phyloP scores from a whole-genome alignment of 2,797 vertebrate species.

The Peromyscus nudipes region DNA sequence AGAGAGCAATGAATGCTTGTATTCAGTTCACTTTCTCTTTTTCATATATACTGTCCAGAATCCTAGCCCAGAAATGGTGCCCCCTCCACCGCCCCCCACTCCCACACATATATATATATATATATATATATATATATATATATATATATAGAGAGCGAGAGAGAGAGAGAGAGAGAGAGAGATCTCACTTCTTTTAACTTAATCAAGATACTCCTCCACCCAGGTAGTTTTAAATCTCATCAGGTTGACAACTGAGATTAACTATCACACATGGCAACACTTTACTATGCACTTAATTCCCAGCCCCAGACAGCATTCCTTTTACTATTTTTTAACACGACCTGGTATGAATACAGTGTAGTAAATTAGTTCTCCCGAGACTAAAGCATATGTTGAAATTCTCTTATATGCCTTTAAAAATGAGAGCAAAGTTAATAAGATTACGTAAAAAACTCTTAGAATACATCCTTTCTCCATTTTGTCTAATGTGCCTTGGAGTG shows the following conservation, averaged over 20 bases:
- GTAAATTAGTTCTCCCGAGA: background rate
- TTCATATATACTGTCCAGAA: background rate
- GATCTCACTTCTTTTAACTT: background rate
- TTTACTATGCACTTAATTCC: background rate
- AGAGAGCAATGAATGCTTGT: background rate
- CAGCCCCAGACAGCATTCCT: background rate
- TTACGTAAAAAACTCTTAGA: background rate
- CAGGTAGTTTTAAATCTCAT: background rate
- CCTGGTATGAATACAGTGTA: background rate
- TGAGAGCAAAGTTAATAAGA: conserved; percentile 38
- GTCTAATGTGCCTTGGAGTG: background rate
- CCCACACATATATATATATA: background rate
- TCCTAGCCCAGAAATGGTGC: background rate
- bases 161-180: no score
- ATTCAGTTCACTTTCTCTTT: background rate
- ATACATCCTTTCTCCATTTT: conserved; percentile 40
- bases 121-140: no score
- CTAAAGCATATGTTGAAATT: conserved; percentile 39
- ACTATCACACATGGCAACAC: no score
- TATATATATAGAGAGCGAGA: no score
- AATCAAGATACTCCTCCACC: background rate
- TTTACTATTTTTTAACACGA: conserved; percentile 26
- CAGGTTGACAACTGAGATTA: background rate
- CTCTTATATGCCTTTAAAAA: conserved; percentile 34
- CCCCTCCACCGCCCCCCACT: background rate